Conservation (phyloP, 1,140 invertebrate genomes). For the Phthorimaea operculella region DNA sequence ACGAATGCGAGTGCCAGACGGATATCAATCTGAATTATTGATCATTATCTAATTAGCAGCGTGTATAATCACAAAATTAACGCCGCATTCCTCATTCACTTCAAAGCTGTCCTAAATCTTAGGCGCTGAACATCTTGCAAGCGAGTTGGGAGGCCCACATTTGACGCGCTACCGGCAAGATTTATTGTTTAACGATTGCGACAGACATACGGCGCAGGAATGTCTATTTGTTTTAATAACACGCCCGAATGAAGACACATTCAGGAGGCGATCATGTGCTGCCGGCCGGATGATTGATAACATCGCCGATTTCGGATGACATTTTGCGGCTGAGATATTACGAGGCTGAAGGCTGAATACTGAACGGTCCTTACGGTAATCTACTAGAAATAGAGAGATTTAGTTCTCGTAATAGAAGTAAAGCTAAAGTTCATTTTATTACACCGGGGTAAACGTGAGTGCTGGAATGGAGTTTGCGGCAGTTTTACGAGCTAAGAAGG, state of each 20-base stretch:
- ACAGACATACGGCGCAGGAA: conserved; percentile 22
- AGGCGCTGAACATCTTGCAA: too few relatives aligned
- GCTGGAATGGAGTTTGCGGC: conserved; percentile 13
- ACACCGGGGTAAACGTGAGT: not conserved
- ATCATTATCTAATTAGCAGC: not conserved
- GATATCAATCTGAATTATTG: not conserved
- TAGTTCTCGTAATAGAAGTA: not conserved
- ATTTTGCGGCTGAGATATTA: not conserved
- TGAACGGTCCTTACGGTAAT: not conserved
- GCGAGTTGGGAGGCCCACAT: too few relatives aligned
- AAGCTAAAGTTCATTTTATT: not conserved
- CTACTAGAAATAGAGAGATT: not conserved
- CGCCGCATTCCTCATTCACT: too few relatives aligned
- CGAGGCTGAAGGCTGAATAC: not conserved
- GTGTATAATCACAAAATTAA: too few relatives aligned
- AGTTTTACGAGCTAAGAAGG: conserved; percentile 30
- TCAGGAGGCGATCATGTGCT: not conserved
- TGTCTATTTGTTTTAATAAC: conserved; percentile 54
- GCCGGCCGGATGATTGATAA: not conserved
- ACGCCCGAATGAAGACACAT: conserved; percentile 29
- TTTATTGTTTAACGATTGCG: conserved; percentile 46
- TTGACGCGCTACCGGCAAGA: conserved; percentile 17
- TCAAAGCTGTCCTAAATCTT: too few relatives aligned
- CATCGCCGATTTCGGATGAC: not conserved
- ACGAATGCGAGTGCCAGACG: not conserved